These are phyloP conservation scores for Emmelina monodactyla DNA, from an alignment of 2,888 invertebrate species.

Conservation along the genomic window DNA sequence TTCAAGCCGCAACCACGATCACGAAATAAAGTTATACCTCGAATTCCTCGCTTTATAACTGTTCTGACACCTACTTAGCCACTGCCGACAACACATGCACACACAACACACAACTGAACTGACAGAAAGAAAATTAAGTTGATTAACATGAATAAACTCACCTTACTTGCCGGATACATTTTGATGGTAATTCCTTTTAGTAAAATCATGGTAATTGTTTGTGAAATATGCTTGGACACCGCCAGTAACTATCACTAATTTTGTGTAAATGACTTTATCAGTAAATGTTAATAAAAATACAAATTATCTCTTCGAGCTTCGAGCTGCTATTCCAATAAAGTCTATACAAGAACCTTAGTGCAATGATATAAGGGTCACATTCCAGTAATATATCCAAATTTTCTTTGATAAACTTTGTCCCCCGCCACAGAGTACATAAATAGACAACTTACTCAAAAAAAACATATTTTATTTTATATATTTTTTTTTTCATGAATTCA, in stretches of 20 bases:
- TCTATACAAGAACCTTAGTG: not conserved
- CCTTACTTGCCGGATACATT: conserved; percentile 47
- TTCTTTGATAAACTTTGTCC: not conserved
- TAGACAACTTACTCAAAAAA: too few relatives aligned
- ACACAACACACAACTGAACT: too few relatives aligned
- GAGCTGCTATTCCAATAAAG: not conserved
- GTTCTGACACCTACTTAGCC: too few relatives aligned
- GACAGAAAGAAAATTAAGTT: conserved; percentile 18
- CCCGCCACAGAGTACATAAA: not conserved
- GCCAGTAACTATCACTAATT: not conserved
- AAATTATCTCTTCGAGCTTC: not conserved
- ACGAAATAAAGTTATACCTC: not conserved
- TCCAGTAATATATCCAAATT: not conserved
- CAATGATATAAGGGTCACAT: not conserved
- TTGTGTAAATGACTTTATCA: not conserved
- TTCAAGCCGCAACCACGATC: too few relatives aligned
- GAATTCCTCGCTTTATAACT: too few relatives aligned
- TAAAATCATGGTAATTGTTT: conserved; percentile 35
- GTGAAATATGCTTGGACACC: too few relatives aligned
- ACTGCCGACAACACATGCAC: too few relatives aligned
- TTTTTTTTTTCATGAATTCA: too few relatives aligned
- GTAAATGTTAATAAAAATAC: not conserved
- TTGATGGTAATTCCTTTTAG: conserved; percentile 47
- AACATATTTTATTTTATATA: too few relatives aligned
- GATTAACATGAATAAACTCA: too few relatives aligned